A percentile compares a stretch with the other conserved stretches of the same genome.
Conservation (phyloP, 2,888 invertebrate genomes). For the Tipula confusa region DNA sequence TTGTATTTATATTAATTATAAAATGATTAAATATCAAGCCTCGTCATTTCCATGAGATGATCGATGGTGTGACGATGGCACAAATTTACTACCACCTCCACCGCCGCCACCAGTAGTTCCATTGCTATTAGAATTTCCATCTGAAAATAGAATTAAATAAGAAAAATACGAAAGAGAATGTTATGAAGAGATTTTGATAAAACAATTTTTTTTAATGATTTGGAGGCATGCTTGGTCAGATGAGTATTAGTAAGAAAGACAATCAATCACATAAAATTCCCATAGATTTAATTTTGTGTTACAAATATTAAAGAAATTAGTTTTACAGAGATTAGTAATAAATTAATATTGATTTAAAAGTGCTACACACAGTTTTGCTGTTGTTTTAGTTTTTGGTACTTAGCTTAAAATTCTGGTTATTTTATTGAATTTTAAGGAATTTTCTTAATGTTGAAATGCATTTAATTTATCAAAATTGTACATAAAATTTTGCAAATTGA, state of each 20-base stretch:
- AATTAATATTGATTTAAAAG: too few relatives aligned
- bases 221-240: not conserved
- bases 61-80: constrained; percentile 21
- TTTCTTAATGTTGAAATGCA: too few relatives aligned
- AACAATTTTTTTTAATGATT: not conserved
- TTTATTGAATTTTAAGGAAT: too few relatives aligned
- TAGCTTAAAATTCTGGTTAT: too few relatives aligned
- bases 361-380: too few relatives aligned
- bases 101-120: constrained; percentile 9
- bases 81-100: constrained; percentile 15
- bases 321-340: too few relatives aligned
- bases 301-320: not conserved
- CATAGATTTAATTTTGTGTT: not conserved
- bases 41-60: constrained; percentile 29
- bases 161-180: not conserved
- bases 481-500: too few relatives aligned
- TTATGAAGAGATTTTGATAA: not conserved
- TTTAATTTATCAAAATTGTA: too few relatives aligned
- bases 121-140: constrained; percentile 1
- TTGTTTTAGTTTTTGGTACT: too few relatives aligned
- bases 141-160: constrained; percentile 9
- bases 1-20: not conserved
- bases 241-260: not conserved
- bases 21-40: constrained; percentile 25
- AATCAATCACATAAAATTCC: not conserved